These are phyloP conservation scores for Decapterus maruadsi DNA, from an alignment of 2,797 vertebrate genomes.

Conservation along the genomic window DNA sequence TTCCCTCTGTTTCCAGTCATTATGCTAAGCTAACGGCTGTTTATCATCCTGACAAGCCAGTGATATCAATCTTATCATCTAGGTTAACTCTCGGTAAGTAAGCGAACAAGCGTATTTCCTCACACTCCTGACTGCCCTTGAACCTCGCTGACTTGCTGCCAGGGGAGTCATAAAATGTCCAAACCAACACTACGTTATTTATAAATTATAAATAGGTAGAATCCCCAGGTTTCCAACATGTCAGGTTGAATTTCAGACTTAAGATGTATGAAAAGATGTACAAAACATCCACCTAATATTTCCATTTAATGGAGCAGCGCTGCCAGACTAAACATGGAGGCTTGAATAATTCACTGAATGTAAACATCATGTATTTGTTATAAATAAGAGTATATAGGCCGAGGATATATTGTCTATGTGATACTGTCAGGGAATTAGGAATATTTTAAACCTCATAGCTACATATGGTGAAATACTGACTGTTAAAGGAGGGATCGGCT, in stretches of 20 bases:
- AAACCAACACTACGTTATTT: too few relatives aligned
- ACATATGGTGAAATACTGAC: conserved; percentile 6
- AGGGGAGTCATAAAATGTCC: too few relatives aligned
- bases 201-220: too few relatives aligned
- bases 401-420: neutral
- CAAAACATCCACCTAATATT: neutral
- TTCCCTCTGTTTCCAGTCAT: neutral
- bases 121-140: neutral
- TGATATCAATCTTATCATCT: neutral
- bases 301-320: neutral
- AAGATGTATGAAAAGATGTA: neutral
- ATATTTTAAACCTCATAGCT: conserved; percentile 18
- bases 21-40: neutral
- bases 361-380: neutral
- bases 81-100: neutral
- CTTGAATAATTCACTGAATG: neutral
- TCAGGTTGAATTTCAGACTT: neutral
- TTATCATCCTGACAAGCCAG: neutral
- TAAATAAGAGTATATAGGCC: neutral
- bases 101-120: neutral
- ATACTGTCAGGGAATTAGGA: neutral
- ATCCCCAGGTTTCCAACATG: neutral
- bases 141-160: too few relatives aligned
- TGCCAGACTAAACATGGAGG: too few relatives aligned
- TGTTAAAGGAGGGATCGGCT: neutral